These are phyloP conservation scores for Sycophila sp. DNA, from an alignment of 1,140 invertebrate genomes.

Conservation along the genomic window DNA sequence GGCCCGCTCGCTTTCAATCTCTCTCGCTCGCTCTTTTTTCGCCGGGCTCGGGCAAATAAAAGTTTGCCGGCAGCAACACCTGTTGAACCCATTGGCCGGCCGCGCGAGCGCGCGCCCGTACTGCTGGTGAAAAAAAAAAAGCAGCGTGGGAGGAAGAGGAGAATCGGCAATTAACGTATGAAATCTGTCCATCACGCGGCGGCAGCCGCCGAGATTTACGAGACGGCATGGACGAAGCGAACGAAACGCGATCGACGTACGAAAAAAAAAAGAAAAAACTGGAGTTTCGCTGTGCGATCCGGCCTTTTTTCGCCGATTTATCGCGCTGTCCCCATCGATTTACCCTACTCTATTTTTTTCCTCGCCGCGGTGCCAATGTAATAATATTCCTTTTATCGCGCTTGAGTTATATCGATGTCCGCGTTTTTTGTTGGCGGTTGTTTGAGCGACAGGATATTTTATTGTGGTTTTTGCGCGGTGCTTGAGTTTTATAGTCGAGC, in stretches of 20 bases:
- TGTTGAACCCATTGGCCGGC: slow-evolving; percentile 56
- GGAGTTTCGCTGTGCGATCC: background rate
- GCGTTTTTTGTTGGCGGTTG: no score
- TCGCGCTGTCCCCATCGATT: background rate
- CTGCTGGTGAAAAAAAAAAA: slow-evolving; percentile 45
- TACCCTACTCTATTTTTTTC: background rate
- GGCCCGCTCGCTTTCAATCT: slow-evolving; percentile 38
- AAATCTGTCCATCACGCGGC: slow-evolving; percentile 59
- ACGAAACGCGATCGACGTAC: background rate
- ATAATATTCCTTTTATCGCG: slow-evolving; percentile 1
- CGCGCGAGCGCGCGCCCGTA: slow-evolving; percentile 38
- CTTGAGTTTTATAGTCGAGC: no score
- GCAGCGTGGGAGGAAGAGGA: slow-evolving; percentile 7
- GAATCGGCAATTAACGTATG: slow-evolving; percentile 62
- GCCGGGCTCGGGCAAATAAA: slow-evolving; percentile 56
- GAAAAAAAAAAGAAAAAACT: background rate
- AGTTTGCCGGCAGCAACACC: slow-evolving; percentile 63
- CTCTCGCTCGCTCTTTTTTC: slow-evolving; percentile 37
- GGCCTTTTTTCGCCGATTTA: slow-evolving; percentile 13
- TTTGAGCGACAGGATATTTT: no score
- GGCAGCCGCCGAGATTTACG: slow-evolving; percentile 51
- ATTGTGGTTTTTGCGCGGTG: no score
- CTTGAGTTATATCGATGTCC: no score
- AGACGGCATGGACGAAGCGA: slow-evolving; percentile 11
- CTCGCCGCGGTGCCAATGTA: background rate